Conservation (phyloP, 1,140 invertebrate species). For the Anastatus disparis region DNA sequence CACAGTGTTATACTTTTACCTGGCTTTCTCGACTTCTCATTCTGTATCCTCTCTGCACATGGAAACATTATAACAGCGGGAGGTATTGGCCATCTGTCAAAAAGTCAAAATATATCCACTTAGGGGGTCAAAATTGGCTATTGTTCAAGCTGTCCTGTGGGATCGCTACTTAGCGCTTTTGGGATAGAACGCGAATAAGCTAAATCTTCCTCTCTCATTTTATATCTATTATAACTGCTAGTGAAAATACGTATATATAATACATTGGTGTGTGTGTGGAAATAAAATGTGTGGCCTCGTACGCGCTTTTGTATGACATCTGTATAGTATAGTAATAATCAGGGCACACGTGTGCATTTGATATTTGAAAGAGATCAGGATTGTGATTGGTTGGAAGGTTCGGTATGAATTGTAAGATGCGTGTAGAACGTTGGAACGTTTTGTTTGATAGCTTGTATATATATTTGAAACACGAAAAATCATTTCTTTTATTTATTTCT, state of each 20-base stretch:
- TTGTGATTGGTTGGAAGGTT: not conserved
- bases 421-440: not conserved
- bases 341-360: not conserved
- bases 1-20: conserved; percentile 9
- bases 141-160: conserved; percentile 58
- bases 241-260: no score
- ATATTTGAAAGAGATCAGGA: not conserved
- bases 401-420: not conserved
- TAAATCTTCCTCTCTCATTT: no score
- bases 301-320: conserved; percentile 60
- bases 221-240: no score
- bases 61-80: conserved; percentile 10
- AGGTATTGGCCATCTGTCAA: conserved; percentile 58
- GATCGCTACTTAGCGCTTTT: conserved; percentile 64
- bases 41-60: not conserved
- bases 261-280: no score
- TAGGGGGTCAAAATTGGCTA: conserved; percentile 42
- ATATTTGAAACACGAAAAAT: no score
- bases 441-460: not conserved
- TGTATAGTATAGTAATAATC: conserved; percentile 48
- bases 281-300: conserved; percentile 41
- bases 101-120: conserved; percentile 62
- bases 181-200: no score
- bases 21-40: not conserved
- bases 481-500: no score